Evolutionary conservation across 2,888 invertebrate species (phyloP), one percentile per base, ranked within the genome.

Genomic region (Lamellibrachia satsuma): DNA sequence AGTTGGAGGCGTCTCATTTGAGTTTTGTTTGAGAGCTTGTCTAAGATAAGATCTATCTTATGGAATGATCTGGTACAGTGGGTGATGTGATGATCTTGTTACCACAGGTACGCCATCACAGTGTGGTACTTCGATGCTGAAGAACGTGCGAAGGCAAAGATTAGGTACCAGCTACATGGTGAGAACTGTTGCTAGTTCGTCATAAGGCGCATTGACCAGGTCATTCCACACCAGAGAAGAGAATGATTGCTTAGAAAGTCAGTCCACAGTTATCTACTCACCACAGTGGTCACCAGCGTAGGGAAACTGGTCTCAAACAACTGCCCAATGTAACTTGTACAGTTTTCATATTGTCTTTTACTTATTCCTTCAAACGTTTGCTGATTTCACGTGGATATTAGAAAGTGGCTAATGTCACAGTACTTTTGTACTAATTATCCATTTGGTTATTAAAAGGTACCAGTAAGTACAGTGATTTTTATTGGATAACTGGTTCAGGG

Each of bases 41-140:
- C 39, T 39, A 39, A 39, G 39, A 39, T 39, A n/a, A 22, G 75
- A 75, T 75, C n/a, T 22, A 75, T 75, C 22, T 75, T 6, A n/a
- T 15, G 75, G 15, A n/a, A 75, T 52, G 3, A 27, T 39, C n/a
- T 27, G 27, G 90, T 92, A 52, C 52, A 52, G 60, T 91, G 52
- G 27, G 52, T n/a, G 15, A 39, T 91, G 39, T 91, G n/a, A 90
- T 22, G 57, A 22, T 52, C 52, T 94, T 75, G 52, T 94, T 94
- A n/a, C 91, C 27, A 39, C 94, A 96, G 96, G 92, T 96, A 95
- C 95, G 96, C 96, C 52, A 95, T 96, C 39, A 96, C 96, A 39
- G 96, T 96, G 4, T 96, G 96, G 96, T 96, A 96, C 93, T 96
- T 96, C 94, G 96, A 96, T 94, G 94, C 95, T 9, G 95, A 95